Conservation (phyloP, 2,797 vertebrate species). For the Mycteria americana region DNA sequence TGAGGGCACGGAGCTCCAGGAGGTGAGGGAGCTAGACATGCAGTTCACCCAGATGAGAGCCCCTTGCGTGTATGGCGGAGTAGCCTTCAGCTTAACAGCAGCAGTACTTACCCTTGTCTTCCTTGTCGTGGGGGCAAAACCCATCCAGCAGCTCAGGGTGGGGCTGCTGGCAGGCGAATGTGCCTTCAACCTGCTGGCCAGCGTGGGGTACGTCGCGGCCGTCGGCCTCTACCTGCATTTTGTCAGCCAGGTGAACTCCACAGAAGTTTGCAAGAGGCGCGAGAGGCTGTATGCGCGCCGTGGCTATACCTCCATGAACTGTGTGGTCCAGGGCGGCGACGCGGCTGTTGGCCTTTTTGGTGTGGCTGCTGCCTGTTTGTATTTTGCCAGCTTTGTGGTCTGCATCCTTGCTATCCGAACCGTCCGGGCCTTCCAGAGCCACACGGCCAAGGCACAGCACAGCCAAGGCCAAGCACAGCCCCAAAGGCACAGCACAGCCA, state of each 20-base stretch:
- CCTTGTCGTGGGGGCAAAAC: slow-evolving; percentile 80
- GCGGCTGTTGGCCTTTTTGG: slow-evolving; percentile 89
- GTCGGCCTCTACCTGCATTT: slow-evolving; percentile 88
- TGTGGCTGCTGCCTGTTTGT: slow-evolving; percentile 84
- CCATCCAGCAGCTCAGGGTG: slow-evolving; percentile 67
- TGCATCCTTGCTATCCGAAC: slow-evolving; percentile 72
- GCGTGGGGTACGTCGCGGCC: slow-evolving; percentile 76
- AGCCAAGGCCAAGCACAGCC: too few relatives aligned
- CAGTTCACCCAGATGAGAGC: slow-evolving; percentile 88
- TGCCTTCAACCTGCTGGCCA: slow-evolving; percentile 80
- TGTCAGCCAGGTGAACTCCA: slow-evolving; percentile 84
- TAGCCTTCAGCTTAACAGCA: slow-evolving; percentile 78
- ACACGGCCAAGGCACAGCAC: accelerated
- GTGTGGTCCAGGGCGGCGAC: slow-evolving; percentile 85
- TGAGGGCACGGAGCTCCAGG: slow-evolving; percentile 83
- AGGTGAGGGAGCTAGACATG: slow-evolving; percentile 85
- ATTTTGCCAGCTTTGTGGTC: slow-evolving; percentile 74
- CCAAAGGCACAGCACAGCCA: too few relatives aligned
- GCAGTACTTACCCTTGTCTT: slow-evolving; percentile 82
- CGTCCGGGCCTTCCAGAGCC: slow-evolving; percentile 24
- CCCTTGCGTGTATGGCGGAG: slow-evolving; percentile 83
- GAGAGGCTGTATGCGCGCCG: slow-evolving; percentile 83
- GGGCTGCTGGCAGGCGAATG: slow-evolving; percentile 78
- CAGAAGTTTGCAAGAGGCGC: slow-evolving; percentile 82
- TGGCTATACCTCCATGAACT: slow-evolving; percentile 95